Base-by-base conservation (phyloP, 1,140 invertebrate species). In the Bombus balteatus region DNA sequence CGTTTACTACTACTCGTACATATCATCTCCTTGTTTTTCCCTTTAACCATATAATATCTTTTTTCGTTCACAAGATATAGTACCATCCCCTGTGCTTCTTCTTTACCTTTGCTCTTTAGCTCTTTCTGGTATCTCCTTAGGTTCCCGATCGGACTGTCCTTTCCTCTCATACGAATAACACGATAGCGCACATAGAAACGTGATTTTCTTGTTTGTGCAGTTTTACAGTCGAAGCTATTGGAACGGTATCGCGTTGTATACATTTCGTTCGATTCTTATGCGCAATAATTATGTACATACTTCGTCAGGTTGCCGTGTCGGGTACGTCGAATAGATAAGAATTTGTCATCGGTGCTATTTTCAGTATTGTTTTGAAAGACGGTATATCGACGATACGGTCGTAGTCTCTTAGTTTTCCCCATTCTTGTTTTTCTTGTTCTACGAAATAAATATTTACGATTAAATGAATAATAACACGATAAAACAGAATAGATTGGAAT, bases 1-100 rank as follows among this genome's bases (percentile, higher is more conserved):
- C 78, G 34, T 34, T 79, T 72, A 22, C 37, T 53, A 28, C 34
- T 53, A 32, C 68, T 74, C 22, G 28, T 53, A 57, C 39, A 80
- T 47, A 77, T 57, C 68, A 32, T 78, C 81, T 57, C 41, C 53
- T 77, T 65, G 53, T 37, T 81, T 66, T 53, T 41, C 43, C 70
- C 37, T 74, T 74, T 53, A 81, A 85, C 41, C 41, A 22, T 68
- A 32, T 73, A 73, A 80, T 62, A 66, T 85, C 39, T 74, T 81
- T 66, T 81, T 81, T 34, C 68, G 28, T 85, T 68, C 28, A 41
- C 25, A 39, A 43, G 12, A n/a, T 71, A 39, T 66, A 78, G 32
- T 62, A 70, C 43, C 75, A 25, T 32, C 43, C 32, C 53, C n/a
- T 32, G 10, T 41, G 68, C 71, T 39, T 53, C 57, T 81, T 39